Evolutionary conservation across 2,888 invertebrate genomes (phyloP), one percentile per base, ranked within the genome.

Genomic region (Tanypteryx hageni): DNA sequence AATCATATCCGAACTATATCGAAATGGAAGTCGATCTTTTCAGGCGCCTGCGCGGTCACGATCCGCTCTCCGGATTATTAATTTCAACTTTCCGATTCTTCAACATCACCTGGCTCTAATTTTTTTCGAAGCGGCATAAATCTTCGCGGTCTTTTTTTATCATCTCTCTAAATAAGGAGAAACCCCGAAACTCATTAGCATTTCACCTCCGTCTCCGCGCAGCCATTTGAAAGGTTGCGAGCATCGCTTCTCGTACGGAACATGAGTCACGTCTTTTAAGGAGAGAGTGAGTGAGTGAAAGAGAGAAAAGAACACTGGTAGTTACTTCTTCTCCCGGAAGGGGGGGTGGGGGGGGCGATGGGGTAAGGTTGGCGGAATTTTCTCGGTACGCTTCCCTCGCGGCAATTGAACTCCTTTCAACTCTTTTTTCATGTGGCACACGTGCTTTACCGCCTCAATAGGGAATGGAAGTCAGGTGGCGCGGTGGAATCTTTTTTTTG

Each of bases 401-500:
- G 76, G 86, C 86, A 86, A 64, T 86, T 86, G 86, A 86, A 86
- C 86, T 61, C 86, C 59, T 59, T 86, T 86, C 27, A 13, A 56
- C 13, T 22, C 59, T 16, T 86, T 86, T 59, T 61, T 58, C 61
- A 86, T 86, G 86, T 64, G 44, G 44, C 61, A 18, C 86, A 86
- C 86, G 86, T 86, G 86, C 86, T 59, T 11, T 31, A 61, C 86
- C 86, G 86, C 85, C 85, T 59, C 85, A 58, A 86, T 86, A 59
- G 22, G 59, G 86, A 61, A 61, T 86, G 61, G 86, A 86, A 86
- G 86, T 86, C 86, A 59, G 86, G 61, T 86, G 86, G 86, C 86
- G n/a, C 16, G 13, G 59, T 5, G 61, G 68, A 68, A 68, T 68
- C 22, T 22, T 76, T 76, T 76, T 27, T 18, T 76, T 76, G n/a